A percentile compares a stretch with the other conserved stretches of the same genome.
These are phyloP conservation scores for Erythrocercus mccallii DNA, from an alignment of 2,113 vertebrate genomes.

Conservation along the genomic window DNA sequence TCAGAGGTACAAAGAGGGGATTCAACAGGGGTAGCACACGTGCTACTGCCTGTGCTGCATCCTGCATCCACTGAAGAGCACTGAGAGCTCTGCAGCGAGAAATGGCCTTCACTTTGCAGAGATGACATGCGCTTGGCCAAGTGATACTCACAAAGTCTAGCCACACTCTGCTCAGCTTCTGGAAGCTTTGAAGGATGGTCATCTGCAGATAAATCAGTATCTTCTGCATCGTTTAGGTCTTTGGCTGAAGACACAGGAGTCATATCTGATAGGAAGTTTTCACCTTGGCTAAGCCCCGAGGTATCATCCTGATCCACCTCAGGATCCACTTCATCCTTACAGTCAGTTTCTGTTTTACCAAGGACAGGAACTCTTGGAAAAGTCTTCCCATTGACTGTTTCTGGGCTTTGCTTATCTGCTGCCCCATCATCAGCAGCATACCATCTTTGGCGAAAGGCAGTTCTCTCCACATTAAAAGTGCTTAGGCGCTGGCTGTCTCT, in stretches of 20 bases:
- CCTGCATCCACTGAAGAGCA: slow-evolving; percentile 95
- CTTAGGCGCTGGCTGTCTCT: slow-evolving; percentile 86
- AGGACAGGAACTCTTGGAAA: slow-evolving; percentile 76
- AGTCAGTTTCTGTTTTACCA: slow-evolving; percentile 75
- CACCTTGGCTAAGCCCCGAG: slow-evolving; percentile 72
- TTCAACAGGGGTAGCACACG: slow-evolving; percentile 88
- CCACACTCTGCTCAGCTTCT: slow-evolving; percentile 78
- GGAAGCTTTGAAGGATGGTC: slow-evolving; percentile 81
- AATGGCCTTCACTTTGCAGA: slow-evolving; percentile 89
- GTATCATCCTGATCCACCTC: slow-evolving; percentile 72
- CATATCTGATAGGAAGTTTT: slow-evolving; percentile 78
- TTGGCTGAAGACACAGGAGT: slow-evolving; percentile 80
- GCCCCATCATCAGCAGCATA: slow-evolving; percentile 79
- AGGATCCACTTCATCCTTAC: slow-evolving; percentile 76
- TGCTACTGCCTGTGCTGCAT: slow-evolving; percentile 91
- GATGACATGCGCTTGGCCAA: slow-evolving; percentile 93
- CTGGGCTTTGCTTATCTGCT: slow-evolving; percentile 78
- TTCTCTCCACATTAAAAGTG: slow-evolving; percentile 90
- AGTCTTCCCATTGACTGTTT: slow-evolving; percentile 72
- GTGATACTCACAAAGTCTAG: slow-evolving; percentile 88
- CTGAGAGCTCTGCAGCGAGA: slow-evolving; percentile 93
- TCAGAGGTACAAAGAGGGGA: slow-evolving; percentile 88
- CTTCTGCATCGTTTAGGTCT: slow-evolving; percentile 75
- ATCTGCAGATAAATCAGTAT: slow-evolving; percentile 62
- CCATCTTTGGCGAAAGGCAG: slow-evolving; percentile 90